A percentile compares a stretch with the other conserved stretches of the same genome.
These are phyloP conservation scores for Austrofundulus limnaeus DNA, from an alignment of 2,113 vertebrate genomes.

Conservation along the genomic window DNA sequence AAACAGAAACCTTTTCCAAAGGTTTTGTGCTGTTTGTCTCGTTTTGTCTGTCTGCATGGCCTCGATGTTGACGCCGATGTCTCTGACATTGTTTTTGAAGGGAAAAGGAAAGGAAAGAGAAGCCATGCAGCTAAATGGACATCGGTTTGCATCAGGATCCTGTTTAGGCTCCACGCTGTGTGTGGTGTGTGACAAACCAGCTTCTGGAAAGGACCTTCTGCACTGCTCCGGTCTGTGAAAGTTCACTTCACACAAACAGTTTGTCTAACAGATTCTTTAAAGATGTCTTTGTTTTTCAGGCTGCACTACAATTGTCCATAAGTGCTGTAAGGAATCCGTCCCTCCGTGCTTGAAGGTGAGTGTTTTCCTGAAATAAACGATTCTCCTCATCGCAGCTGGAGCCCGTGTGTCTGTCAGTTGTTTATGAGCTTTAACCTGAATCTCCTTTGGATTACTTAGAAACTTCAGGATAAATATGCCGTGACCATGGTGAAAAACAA, in stretches of 20 bases:
- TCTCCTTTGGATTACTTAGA: conserved; percentile 74
- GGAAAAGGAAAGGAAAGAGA: conserved; percentile 89
- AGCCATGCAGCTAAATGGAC: conserved; percentile 82
- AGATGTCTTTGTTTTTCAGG: conserved; percentile 72
- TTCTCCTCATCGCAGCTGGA: neutral
- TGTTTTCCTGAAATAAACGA: neutral
- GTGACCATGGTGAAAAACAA: conserved; percentile 79
- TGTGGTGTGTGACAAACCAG: conserved; percentile 87
- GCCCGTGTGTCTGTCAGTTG: neutral
- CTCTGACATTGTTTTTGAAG: conserved; percentile 77
- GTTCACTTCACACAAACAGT: neutral
- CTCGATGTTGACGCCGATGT: conserved; percentile 40
- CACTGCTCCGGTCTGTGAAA: conserved; percentile 89
- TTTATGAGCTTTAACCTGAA: conserved; percentile 16
- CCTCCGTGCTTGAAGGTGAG: conserved; percentile 87
- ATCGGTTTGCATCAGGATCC: conserved; percentile 83
- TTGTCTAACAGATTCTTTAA: neutral
- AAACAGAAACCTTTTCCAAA: conserved; percentile 19
- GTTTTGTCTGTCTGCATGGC: neutral
- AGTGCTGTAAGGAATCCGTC: conserved; percentile 85
- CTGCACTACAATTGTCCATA: conserved; percentile 86
- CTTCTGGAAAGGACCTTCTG: conserved; percentile 86
- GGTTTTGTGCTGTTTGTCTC: neutral
- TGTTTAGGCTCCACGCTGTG: conserved; percentile 84
- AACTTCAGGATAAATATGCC: conserved; percentile 84